phyloP scores from a whole-genome alignment of 1,140 invertebrate species.

The Drosophila leontia region DNA sequence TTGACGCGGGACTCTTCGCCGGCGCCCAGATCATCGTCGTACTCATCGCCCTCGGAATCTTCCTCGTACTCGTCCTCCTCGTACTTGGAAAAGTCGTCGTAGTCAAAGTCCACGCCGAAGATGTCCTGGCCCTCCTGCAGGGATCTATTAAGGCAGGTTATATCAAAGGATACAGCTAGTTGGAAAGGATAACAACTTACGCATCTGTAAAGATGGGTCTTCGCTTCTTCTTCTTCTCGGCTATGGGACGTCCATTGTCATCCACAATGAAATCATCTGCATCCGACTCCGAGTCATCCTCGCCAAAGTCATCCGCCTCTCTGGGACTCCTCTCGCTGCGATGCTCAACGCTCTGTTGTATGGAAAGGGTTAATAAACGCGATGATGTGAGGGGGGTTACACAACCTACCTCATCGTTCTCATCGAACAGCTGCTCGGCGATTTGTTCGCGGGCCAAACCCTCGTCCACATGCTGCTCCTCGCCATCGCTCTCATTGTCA shows the following conservation, averaged over 20 bases:
- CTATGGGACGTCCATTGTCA: constrained; percentile 96
- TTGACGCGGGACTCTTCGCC: constrained; percentile 87
- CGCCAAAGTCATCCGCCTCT: constrained; percentile 89
- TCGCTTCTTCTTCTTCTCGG: constrained; percentile 93
- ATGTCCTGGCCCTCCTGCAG: constrained; percentile 99
- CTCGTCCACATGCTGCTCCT: constrained; percentile 90
- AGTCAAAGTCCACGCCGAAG: constrained; percentile 99
- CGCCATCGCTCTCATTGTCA: constrained; percentile 95
- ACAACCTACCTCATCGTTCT: constrained; percentile 91
- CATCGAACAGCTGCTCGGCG: constrained; percentile 94
- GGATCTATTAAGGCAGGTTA: constrained; percentile 86
- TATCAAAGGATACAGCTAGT: too few species aligned
- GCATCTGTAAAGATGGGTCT: constrained; percentile 96
- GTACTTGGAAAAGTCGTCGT: constrained; percentile 96
- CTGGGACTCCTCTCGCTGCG: constrained; percentile 89
- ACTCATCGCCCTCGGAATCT: constrained; percentile 91
- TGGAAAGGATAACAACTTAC: constrained; percentile 86
- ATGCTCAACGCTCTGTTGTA: constrained; percentile 91
- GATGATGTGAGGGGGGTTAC: not conserved
- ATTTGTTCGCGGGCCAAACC: constrained; percentile 93
- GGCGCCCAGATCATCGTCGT: constrained; percentile 88
- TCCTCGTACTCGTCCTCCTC: constrained; percentile 95
- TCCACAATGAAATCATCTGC: constrained; percentile 99
- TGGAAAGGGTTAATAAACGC: not conserved
- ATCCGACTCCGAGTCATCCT: constrained; percentile 94